A percentile compares a stretch with the other conserved stretches of the same genome.
These are phyloP conservation scores for Xestia c-nigrum DNA, from an alignment of 2,888 invertebrate genomes.

Conservation along the genomic window DNA sequence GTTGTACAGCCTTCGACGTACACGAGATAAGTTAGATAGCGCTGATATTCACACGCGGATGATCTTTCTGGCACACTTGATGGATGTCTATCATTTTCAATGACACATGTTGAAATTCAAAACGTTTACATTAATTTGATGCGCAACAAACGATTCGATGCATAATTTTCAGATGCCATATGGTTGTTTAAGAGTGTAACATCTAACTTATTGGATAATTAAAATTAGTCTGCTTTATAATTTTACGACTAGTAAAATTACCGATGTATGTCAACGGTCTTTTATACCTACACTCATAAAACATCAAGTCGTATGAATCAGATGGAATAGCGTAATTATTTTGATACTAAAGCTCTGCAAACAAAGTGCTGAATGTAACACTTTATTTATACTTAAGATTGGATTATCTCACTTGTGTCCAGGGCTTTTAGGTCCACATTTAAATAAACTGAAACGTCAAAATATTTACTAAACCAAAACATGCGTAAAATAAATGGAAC, in stretches of 20 bases:
- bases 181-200: conserved; percentile 29
- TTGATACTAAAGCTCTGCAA: conserved; percentile 44
- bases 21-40: conserved; percentile 71
- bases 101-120: conserved; percentile 66
- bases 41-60: conserved; percentile 70
- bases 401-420: conserved; percentile 30
- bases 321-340: conserved; percentile 46
- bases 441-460: conserved; percentile 54
- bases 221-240: conserved; percentile 43
- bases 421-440: conserved; percentile 58
- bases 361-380: conserved; percentile 50
- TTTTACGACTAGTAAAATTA: conserved; percentile 54
- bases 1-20: conserved; percentile 67
- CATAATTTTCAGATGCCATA: conserved; percentile 53
- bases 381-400: conserved; percentile 8
- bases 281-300: conserved; percentile 50
- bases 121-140: conserved; percentile 57
- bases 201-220: conserved; percentile 48
- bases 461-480: conserved; percentile 65
- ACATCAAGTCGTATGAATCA: conserved; percentile 51
- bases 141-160: conserved; percentile 47
- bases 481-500: conserved; percentile 73
- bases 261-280: conserved; percentile 49
- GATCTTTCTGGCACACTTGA: conserved; percentile 68
- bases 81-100: conserved; percentile 66